Conservation (phyloP, 2,888 invertebrate species). For the Sminthurinus aureus region DNA sequence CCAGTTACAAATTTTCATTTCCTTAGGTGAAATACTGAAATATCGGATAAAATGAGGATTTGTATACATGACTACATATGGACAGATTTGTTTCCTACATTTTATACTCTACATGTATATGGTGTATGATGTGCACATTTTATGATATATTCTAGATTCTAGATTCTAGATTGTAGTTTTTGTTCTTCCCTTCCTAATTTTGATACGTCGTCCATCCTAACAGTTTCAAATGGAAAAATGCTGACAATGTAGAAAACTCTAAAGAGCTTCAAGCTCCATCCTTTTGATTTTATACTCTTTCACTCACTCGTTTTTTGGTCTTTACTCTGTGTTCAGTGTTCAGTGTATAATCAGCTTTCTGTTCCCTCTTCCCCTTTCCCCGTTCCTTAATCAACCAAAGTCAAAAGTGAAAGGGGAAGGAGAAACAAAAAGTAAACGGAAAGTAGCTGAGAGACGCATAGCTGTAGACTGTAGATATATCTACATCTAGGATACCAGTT, state of each 20-base stretch:
- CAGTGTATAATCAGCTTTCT: background rate
- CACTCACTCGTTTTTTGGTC: background rate
- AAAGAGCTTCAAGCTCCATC: background rate
- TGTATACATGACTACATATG: background rate
- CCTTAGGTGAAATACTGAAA: conserved; percentile 15
- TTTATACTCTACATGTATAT: no score
- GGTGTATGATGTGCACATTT: no score
- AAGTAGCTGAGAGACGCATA: no score
- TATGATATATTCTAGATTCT: no score
- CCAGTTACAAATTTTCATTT: conserved; percentile 12
- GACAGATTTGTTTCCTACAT: no score
- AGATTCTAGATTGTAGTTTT: background rate
- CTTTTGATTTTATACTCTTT: background rate
- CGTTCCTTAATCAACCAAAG: no score
- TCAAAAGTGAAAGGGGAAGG: background rate
- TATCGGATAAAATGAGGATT: conserved; percentile 20
- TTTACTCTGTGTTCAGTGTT: no score
- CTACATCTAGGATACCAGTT: no score
- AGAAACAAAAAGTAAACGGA: background rate
- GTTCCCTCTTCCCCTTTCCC: background rate
- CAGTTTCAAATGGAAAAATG: background rate
- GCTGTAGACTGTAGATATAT: no score
- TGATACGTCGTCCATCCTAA: background rate
- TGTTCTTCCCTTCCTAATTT: background rate
- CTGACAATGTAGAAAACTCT: conserved; percentile 21